Evolutionary conservation across 2,888 invertebrate species (phyloP).

Genomic region (Leucophenga montana): DNA sequence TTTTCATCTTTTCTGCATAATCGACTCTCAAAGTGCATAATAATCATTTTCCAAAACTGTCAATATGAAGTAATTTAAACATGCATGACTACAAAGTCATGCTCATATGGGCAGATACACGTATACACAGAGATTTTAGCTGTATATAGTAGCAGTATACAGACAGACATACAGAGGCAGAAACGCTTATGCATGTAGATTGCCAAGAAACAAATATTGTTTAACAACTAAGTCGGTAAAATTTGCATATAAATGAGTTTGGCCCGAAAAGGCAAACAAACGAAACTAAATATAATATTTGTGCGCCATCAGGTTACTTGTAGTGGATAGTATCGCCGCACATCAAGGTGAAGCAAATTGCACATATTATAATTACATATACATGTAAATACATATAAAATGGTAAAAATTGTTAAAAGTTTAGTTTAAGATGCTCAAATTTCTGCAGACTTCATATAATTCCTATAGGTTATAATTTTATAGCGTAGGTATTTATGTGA

Average conservation of each 20-base stretch:
- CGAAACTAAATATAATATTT: slow-evolving; percentile 65
- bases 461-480: neutral
- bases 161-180: neutral
- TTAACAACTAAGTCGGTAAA: slow-evolving; percentile 37
- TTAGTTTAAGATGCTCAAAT: neutral
- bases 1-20: too few species aligned
- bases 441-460: neutral
- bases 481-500: too few species aligned
- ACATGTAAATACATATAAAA: neutral
- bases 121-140: neutral
- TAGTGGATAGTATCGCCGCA: neutral
- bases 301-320: slow-evolving; percentile 30
- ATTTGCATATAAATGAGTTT: slow-evolving; percentile 66
- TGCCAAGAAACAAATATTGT: slow-evolving; percentile 27
- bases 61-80: slow-evolving; percentile 18
- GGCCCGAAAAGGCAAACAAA: slow-evolving; percentile 64
- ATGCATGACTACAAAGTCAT: slow-evolving; percentile 4
- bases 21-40: slow-evolving; percentile 12
- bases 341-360: slow-evolving; percentile 7
- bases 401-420: neutral
- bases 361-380: too few species aligned
- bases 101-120: neutral
- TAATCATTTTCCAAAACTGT: slow-evolving; percentile 20
- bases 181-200: slow-evolving; percentile 1
- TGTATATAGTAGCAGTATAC: neutral